Evolutionary conservation across 2,797 vertebrate genomes (phyloP), one percentile per base, ranked within the genome.

Genomic region (Bovichtus diacanthus): DNA sequence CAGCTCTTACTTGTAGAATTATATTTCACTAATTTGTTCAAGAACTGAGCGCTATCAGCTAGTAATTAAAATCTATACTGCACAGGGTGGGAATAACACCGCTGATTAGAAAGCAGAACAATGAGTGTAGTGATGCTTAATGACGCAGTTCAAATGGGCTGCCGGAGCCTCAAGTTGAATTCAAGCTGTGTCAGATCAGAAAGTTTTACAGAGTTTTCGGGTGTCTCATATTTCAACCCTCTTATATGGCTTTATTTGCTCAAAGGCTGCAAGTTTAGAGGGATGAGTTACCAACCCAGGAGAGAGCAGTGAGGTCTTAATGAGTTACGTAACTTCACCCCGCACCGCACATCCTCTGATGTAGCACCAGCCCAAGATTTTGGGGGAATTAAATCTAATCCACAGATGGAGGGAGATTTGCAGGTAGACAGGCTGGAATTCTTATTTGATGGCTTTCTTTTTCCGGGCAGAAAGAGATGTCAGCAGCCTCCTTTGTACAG

Each of bases 321-420:
- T 95, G 94, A 95, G 94, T 95, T 95, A 94, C 91, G 89, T 93
- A 95, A 95, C 93, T 92, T 95, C 90, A 55, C 89, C 90, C 81
- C 60, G 86, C 81, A 86, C 82, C 25, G 84, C 88, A 90, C 87
- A 88, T 92, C 90, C 88, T 95, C 93, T 95, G 94, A 95, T 95
- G 95, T 95, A 94, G 90, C 89, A 92, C 87, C 93, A 85, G 88
- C 87, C 87, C 82, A 83, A 94, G 95, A 94, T 94, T 95, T 92
- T 58, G 76, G 59, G 85, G 90, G 95, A 92, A 63, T 96, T 96
- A 94, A 83, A 87, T 83, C 84, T 95, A 95, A 96, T 95, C 95
- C 87, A 76, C 85, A 90, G 94, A 93, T 93, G 76, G 88, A 82
- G 79, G 87, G 85, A 94, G 95, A 95, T 95, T 95, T 94, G 90